Percentiles rank a stretch among this genome's conserved stretches.
Conservation (phyloP, 2,797 vertebrate genomes). For the Taenioides sp. region DNA sequence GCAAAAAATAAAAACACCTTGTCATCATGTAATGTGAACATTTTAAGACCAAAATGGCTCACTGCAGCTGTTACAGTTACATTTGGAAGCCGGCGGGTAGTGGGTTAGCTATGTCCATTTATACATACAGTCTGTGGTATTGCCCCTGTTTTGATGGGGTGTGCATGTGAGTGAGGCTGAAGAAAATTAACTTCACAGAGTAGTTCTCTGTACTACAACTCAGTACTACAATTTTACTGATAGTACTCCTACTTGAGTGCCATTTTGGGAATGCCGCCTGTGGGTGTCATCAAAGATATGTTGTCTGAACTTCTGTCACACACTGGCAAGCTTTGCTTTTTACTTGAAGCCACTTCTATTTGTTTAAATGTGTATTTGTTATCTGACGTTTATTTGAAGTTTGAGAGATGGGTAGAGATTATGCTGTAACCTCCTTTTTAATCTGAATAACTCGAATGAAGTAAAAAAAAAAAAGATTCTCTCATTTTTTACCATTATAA, state of each 20-base stretch:
- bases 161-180: not conserved
- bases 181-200: not conserved
- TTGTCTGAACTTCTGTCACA: not conserved
- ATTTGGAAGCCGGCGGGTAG: no score
- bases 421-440: not conserved
- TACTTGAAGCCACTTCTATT: not conserved
- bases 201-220: no score
- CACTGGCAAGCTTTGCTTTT: not conserved
- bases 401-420: not conserved
- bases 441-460: not conserved
- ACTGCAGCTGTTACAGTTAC: no score
- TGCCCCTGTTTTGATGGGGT: no score
- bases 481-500: not conserved
- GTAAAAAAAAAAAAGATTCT: not conserved
- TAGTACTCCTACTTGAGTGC: not conserved
- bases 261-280: not conserved
- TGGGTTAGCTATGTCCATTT: no score
- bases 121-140: no score
- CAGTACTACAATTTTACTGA: not conserved
- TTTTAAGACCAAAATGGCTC: no score
- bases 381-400: not conserved
- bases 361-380: not conserved
- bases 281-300: not conserved
- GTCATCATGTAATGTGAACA: no score
- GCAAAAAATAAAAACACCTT: no score